Percentiles rank a stretch among this genome's conserved stretches.
phyloP scores from a whole-genome alignment of 30 jellyfish, hydroid and myxozoan genomes.

The Euphysa ruthae region DNA sequence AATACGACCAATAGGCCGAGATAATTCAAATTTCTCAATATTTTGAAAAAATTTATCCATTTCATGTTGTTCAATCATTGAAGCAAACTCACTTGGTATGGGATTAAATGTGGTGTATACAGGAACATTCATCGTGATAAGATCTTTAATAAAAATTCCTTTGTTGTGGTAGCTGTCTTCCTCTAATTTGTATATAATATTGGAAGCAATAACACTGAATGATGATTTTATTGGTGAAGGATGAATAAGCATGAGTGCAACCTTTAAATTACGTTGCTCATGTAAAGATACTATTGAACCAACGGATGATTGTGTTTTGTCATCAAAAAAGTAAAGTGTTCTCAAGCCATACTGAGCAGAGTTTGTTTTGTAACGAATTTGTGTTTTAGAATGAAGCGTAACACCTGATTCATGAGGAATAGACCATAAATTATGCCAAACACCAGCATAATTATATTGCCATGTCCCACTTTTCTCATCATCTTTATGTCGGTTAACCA shows the following conservation, averaged over 20 bases:
- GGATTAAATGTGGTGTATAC: neutral
- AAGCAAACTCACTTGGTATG: neutral
- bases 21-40: neutral
- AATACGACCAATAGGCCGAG: slow-evolving; percentile 10
- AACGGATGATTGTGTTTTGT: neutral
- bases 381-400: neutral
- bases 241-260: slow-evolving; percentile 13
- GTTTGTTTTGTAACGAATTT: slow-evolving; percentile 1
- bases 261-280: neutral
- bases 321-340: slow-evolving; percentile 5
- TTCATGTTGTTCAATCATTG: neutral
- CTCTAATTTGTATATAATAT: neutral
- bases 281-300: neutral
- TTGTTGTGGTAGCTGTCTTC: slow-evolving; percentile 1
- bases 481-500: neutral
- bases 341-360: slow-evolving; percentile 14
- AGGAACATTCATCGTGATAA: neutral
- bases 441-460: slow-evolving; percentile 19
- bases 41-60: neutral
- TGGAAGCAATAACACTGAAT: neutral
- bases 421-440: slow-evolving; percentile 1
- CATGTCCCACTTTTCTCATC: neutral
- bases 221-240: neutral
- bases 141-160: slow-evolving; percentile 5
- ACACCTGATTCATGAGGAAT: neutral